Evolutionary conservation across 2,113 vertebrate genomes (phyloP), one percentile per base, ranked within the genome.

Genomic region (Caretta caretta): DNA sequence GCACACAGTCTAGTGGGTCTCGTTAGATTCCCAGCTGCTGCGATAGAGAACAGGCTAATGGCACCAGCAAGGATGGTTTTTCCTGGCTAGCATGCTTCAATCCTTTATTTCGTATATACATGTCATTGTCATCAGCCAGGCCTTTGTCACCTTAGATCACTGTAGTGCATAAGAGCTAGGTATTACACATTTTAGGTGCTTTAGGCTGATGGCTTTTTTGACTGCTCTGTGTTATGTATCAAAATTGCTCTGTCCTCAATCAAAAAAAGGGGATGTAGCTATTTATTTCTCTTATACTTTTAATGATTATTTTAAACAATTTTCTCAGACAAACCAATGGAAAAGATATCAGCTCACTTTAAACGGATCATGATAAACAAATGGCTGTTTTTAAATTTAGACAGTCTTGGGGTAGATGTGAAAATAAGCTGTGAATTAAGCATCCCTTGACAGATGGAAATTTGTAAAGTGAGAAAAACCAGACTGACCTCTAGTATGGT

Each of bases 381-480:
- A 94, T 1, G 82, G 31, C 84, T 96, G 96, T 96, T 98, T 97
- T 97, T 97, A 94, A 97, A 97, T 97, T 95, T 97, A 97, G 95
- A 97, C 94, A 94, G 97, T 95, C 96, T 98, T 97, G 85, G 96
- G 97, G 91, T 98, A 97, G 96, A 96, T 96, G 95, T 94, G 97
- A 97, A 95, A 95, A 97, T 97, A 98, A 97, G 54, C 90, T 94
- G 92, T 92, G 97, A 98, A 97, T 98, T 97, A 97, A 97, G 91
- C 90, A 96, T 97, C 94, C 97, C 97, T 96, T 98, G 98, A 98
- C 98, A 98, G 97, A 98, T 96, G 97, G 96, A 94, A 97, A 96
- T 97, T 98, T 98, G 94, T 92, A 92, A 97, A 96, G 96, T 98
- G 98, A 98, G 95, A 98, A 98, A 98, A 94, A 97, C 80, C 98